These are phyloP conservation scores for Eupithecia insigniata DNA, from an alignment of 2,888 invertebrate genomes.

Conservation along the genomic window DNA sequence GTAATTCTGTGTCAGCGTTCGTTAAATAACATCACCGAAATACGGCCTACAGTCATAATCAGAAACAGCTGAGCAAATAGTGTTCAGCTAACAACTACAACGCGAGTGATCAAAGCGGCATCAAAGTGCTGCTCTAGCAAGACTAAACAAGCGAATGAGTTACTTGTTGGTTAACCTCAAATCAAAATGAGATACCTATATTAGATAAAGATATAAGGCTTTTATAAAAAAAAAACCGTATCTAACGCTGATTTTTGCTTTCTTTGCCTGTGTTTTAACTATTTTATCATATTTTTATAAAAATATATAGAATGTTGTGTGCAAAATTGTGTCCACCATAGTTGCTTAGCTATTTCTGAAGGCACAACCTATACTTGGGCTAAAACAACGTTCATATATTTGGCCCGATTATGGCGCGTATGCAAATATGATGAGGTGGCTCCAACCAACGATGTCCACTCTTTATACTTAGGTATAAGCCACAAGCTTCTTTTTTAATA, in stretches of 20 bases:
- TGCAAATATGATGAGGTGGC: slow-evolving; percentile 42
- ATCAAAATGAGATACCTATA: not conserved
- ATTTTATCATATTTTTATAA: not conserved
- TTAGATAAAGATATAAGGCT: not conserved
- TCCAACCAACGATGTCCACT: slow-evolving; percentile 36
- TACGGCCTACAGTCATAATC: slow-evolving; percentile 26
- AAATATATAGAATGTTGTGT: not conserved
- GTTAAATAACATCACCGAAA: slow-evolving; percentile 38
- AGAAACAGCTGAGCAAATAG: slow-evolving; percentile 26
- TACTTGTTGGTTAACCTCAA: slow-evolving; percentile 7
- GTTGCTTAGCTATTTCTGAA: slow-evolving; percentile 24
- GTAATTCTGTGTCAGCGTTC: slow-evolving; percentile 40
- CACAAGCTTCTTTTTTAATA: slow-evolving; percentile 41
- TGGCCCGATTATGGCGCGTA: slow-evolving; percentile 34
- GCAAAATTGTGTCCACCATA: not conserved
- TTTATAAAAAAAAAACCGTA: not conserved
- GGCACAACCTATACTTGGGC: slow-evolving; percentile 14
- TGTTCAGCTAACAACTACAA: slow-evolving; percentile 1
- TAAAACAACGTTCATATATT: slow-evolving; percentile 33
- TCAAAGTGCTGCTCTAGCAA: slow-evolving; percentile 8
- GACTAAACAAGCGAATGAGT: not conserved
- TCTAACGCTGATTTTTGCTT: not conserved
- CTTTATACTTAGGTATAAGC: slow-evolving; percentile 36
- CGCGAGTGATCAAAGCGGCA: slow-evolving; percentile 9
- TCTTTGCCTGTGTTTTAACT: not conserved